Percentiles rank a stretch among this genome's conserved stretches.
Evolutionary conservation across 2,113 vertebrate species (phyloP).

Genomic region (Heteronetta atricapilla): DNA sequence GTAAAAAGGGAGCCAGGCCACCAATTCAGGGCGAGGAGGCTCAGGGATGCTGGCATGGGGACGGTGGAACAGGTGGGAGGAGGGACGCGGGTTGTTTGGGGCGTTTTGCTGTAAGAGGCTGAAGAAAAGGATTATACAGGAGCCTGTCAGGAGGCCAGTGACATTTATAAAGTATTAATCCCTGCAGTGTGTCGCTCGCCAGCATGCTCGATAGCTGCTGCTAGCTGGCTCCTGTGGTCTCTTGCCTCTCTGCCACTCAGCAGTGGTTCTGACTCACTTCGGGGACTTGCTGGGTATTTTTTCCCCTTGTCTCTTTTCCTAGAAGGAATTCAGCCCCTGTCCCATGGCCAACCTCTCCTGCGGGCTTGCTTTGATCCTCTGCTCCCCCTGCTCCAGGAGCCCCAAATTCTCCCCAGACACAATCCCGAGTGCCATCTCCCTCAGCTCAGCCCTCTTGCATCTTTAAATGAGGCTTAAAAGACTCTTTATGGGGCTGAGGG

Average conservation of each 20-base stretch:
- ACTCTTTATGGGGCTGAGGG: background rate
- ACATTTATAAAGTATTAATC: slow-evolving; percentile 67
- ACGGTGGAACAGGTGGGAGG: fast-evolving
- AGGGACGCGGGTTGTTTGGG: background rate
- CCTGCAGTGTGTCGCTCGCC: background rate
- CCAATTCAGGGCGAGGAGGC: background rate
- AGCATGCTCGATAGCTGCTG: background rate
- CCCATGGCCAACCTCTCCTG: background rate
- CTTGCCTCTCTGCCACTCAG: background rate
- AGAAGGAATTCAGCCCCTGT: background rate
- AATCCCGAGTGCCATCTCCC: background rate
- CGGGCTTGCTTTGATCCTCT: background rate
- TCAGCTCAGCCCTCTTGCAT: slow-evolving; percentile 22
- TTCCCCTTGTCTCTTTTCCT: background rate
- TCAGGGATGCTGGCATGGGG: background rate
- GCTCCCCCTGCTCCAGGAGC: background rate
- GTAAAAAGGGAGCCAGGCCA: background rate
- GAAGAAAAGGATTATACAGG: background rate
- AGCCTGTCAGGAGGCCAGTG: slow-evolving; percentile 7
- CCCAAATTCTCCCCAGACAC: background rate
- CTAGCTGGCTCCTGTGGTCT: background rate
- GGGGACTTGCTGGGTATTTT: background rate
- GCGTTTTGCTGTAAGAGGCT: background rate
- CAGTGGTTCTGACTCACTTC: background rate
- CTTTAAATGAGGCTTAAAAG: slow-evolving; percentile 6